Percentiles rank a stretch among this genome's conserved stretches.
phyloP scores from a whole-genome alignment of 2,113 vertebrate genomes.

The Neofelis nebulosa region DNA sequence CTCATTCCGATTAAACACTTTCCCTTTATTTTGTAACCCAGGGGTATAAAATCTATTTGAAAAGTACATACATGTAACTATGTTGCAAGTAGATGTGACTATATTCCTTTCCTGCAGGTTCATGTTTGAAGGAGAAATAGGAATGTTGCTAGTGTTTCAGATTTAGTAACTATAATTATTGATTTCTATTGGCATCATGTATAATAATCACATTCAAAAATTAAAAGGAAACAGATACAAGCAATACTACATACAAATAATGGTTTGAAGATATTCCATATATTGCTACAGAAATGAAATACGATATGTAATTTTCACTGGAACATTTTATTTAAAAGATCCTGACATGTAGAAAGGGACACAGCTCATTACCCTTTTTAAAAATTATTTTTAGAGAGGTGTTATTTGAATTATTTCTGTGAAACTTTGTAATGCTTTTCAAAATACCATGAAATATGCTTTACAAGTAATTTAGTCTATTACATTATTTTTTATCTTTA shows the following conservation, averaged over 20 bases:
- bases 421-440: background rate
- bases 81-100: background rate
- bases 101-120: background rate
- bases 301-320: background rate
- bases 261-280: background rate
- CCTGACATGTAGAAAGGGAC: background rate
- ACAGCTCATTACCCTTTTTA: background rate
- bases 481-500: background rate
- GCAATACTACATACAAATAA: background rate
- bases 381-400: background rate
- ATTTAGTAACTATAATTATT: background rate
- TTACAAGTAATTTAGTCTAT: background rate
- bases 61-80: background rate
- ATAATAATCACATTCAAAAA: background rate
- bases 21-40: background rate
- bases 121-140: background rate
- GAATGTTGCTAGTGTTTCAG: background rate
- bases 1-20: background rate
- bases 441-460: background rate
- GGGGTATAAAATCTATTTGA: background rate
- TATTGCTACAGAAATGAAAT: background rate
- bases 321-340: background rate
- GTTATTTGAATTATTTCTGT: constrained; percentile 25
- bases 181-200: background rate
- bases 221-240: background rate